Percentiles rank a stretch among this genome's conserved stretches.
These are phyloP conservation scores for Lagopus muta DNA, from an alignment of 2,113 vertebrate species.

Conservation along the genomic window DNA sequence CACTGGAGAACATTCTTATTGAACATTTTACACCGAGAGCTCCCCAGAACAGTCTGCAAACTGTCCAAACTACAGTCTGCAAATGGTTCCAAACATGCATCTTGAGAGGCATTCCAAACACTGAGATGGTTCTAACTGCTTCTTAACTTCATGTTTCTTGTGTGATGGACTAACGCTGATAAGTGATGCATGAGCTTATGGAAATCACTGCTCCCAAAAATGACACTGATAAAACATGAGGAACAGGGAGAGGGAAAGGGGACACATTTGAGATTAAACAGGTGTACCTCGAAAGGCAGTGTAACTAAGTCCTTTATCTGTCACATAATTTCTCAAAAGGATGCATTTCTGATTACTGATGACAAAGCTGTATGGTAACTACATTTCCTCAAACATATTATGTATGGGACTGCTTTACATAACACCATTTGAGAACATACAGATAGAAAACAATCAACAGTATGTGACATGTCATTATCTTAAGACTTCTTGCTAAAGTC, in stretches of 20 bases:
- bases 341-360: neutral
- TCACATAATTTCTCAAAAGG: neutral
- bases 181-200: neutral
- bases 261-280: neutral
- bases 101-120: neutral
- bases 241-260: neutral
- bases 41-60: neutral
- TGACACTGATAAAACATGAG: neutral
- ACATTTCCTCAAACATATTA: neutral
- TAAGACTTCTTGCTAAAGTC: neutral
- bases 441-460: neutral
- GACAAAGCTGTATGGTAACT: neutral
- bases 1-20: neutral
- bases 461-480: neutral
- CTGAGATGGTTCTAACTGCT: accelerated
- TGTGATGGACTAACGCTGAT: neutral
- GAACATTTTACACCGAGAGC: neutral
- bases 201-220: neutral
- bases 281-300: neutral
- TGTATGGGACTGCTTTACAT: neutral
- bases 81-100: neutral
- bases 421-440: neutral
- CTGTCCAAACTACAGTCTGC: neutral
- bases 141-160: neutral
- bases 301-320: neutral